Evolutionary conservation across 2,888 invertebrate genomes (phyloP).

Genomic region (Apotomis turbidana): DNA sequence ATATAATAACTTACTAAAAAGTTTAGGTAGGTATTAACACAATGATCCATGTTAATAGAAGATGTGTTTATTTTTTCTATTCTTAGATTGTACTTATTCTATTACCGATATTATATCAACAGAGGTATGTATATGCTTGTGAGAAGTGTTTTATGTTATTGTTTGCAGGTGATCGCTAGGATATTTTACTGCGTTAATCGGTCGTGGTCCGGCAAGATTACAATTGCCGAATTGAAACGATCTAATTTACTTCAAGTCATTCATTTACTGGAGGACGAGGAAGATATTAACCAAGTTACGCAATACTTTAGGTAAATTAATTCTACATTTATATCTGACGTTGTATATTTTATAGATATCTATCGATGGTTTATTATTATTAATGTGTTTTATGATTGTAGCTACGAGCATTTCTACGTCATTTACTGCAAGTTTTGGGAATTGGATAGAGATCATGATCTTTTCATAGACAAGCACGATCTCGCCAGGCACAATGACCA

Average conservation of each 20-base stretch:
- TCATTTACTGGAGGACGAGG: conserved; percentile 95
- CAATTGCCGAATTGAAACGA: conserved; percentile 93
- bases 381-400: conserved; percentile 76
- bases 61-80: too few species aligned
- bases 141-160: conserved; percentile 22
- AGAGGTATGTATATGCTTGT: too few species aligned
- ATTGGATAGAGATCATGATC: conserved; percentile 98
- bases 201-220: conserved; percentile 97
- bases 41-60: too few species aligned
- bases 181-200: conserved; percentile 99
- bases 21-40: too few species aligned
- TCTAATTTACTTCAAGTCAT: conserved; percentile 94
- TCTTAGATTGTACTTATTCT: too few species aligned
- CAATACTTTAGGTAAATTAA: conserved; percentile 86
- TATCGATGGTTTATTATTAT: background rate
- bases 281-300: conserved; percentile 97
- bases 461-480: conserved; percentile 97
- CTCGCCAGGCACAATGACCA: conserved; percentile 97
- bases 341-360: background rate
- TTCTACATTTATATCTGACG: background rate
- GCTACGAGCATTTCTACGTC: conserved; percentile 99
- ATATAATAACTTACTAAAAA: too few species aligned
- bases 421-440: conserved; percentile 99
- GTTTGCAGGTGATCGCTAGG: conserved; percentile 94
- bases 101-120: too few species aligned